Evolutionary conservation across 2,888 invertebrate species (phyloP).

Genomic region (Papilio elwesi): DNA sequence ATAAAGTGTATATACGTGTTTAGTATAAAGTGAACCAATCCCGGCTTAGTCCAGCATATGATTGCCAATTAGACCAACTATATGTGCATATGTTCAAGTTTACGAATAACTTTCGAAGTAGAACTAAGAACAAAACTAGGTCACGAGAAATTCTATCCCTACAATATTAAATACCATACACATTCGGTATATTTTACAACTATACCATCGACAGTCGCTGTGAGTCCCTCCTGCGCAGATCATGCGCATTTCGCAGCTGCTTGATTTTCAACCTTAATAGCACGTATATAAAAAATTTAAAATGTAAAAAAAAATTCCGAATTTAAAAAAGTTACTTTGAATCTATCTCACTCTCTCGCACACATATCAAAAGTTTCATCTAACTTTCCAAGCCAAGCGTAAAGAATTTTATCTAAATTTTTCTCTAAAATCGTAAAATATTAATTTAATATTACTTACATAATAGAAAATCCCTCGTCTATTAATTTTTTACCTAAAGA

Average conservation of each 20-base stretch:
- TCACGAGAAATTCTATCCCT: conserved; percentile 4
- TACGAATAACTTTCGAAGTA: neutral
- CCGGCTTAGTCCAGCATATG: conserved; percentile 11
- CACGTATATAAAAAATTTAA: neutral
- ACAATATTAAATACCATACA: neutral
- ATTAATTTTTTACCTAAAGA: conserved; percentile 3
- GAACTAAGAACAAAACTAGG: conserved; percentile 15
- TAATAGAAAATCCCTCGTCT: neutral
- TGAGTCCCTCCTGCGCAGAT: conserved; percentile 35
- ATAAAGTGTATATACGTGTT: neutral
- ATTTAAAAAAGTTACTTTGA: neutral
- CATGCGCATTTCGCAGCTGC: conserved; percentile 22
- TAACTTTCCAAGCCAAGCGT: neutral
- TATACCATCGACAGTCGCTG: neutral
- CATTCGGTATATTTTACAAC: neutral
- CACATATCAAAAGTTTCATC: neutral
- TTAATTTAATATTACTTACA: neutral
- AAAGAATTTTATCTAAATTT: neutral
- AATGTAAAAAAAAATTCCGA: neutral
- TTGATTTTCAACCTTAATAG: conserved; percentile 13
- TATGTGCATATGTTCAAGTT: neutral
- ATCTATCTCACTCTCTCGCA: too few relatives aligned
- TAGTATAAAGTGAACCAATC: conserved; percentile 8
- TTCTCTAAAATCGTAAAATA: neutral
- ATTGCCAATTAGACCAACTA: conserved; percentile 13